These are phyloP conservation scores for Hemistola chrysoprasaria DNA, from an alignment of 2,888 invertebrate species.

Conservation along the genomic window DNA sequence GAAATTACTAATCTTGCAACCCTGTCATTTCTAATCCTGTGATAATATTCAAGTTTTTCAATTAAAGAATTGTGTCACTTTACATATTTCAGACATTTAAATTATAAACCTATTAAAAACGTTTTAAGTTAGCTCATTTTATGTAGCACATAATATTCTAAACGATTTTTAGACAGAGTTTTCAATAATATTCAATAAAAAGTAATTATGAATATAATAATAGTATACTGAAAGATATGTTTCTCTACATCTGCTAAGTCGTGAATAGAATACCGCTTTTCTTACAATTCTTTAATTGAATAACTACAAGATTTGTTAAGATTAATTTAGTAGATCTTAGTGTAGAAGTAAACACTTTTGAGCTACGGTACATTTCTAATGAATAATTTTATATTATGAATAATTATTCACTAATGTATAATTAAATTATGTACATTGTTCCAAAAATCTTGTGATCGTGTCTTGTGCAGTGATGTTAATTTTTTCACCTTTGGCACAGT, in stretches of 20 bases:
- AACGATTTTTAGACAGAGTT: too few species aligned
- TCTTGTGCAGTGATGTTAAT: slow-evolving; percentile 43
- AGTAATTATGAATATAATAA: too few species aligned
- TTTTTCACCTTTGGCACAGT: slow-evolving; percentile 61
- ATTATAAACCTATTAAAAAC: too few species aligned
- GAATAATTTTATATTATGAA: slow-evolving; percentile 46
- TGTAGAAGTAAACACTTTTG: slow-evolving; percentile 64
- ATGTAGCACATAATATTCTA: too few species aligned
- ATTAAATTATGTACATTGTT: slow-evolving; percentile 75
- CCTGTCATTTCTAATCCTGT: slow-evolving; percentile 75
- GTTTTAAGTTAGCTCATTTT: too few species aligned
- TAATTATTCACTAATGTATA: slow-evolving; percentile 58
- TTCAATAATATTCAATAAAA: too few species aligned
- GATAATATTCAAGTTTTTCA: slow-evolving; percentile 55
- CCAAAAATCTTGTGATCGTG: slow-evolving; percentile 61
- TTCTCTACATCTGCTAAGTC: too few species aligned
- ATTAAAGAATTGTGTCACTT: slow-evolving; percentile 43
- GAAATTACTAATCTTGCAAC: slow-evolving; percentile 45
- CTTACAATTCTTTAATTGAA: slow-evolving; percentile 41
- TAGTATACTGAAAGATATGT: too few species aligned
- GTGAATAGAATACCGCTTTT: too few species aligned
- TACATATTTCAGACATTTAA: slow-evolving; percentile 20
- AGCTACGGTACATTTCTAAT: slow-evolving; percentile 69
- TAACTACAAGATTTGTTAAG: slow-evolving; percentile 46
- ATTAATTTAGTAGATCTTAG: slow-evolving; percentile 62